Percentiles rank a stretch among this genome's conserved stretches.
These are phyloP conservation scores for Hemiprocne comata DNA, from an alignment of 2,113 vertebrate species.

Conservation along the genomic window DNA sequence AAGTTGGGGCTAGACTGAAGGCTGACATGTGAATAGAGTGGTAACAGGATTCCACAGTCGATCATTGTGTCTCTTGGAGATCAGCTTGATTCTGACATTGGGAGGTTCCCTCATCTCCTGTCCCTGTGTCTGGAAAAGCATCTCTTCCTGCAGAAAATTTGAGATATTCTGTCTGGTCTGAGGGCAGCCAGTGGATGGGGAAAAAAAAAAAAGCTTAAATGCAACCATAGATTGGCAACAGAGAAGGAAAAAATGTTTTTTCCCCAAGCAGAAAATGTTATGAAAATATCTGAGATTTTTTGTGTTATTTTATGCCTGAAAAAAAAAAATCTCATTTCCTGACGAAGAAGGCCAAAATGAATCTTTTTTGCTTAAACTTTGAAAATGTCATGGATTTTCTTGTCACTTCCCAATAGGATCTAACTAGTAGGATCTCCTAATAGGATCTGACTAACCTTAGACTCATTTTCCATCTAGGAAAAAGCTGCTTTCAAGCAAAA, in stretches of 20 bases:
- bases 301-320: neutral
- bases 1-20: neutral
- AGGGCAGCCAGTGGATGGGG: neutral
- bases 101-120: neutral
- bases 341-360: neutral
- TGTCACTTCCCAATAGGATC: neutral
- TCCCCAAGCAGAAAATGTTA: slow-evolving; percentile 21
- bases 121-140: neutral
- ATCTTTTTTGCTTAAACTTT: neutral
- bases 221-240: neutral
- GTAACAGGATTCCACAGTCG: neutral
- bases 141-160: neutral
- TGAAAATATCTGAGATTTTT: neutral
- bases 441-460: neutral
- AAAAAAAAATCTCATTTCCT: neutral
- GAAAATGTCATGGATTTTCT: neutral
- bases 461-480: neutral
- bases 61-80: neutral
- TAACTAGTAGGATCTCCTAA: neutral
- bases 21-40: neutral
- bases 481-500: neutral
- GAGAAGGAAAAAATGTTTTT: neutral
- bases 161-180: neutral
- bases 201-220: neutral
- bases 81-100: slow-evolving; percentile 4